phyloP scores from a whole-genome alignment of 30 jellyfish, hydroid and myxozoan species.

The Cassiopea andromeda region DNA sequence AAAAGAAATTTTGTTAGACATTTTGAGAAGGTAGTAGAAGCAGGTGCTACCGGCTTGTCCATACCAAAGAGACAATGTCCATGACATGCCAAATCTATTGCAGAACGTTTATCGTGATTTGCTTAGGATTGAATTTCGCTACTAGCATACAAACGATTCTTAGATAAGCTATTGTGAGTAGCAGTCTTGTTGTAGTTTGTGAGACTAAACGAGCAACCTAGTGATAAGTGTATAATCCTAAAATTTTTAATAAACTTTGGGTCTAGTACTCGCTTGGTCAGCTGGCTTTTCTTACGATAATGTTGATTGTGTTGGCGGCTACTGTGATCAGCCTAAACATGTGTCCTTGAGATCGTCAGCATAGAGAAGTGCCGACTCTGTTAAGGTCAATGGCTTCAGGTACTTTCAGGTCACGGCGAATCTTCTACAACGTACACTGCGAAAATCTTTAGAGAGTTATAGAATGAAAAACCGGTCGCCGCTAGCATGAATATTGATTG shows the following conservation, averaged over 20 bases:
- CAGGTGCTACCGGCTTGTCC: neutral
- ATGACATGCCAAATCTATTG: constrained; percentile 10
- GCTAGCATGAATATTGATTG: constrained; percentile 52
- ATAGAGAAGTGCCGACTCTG: constrained; percentile 61
- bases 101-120: neutral
- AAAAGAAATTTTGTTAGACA: neutral
- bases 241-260: constrained; percentile 48
- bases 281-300: constrained; percentile 64
- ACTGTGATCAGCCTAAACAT: constrained; percentile 52
- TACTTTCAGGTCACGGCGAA: constrained; percentile 63
- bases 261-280: constrained; percentile 40
- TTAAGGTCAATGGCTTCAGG: constrained; percentile 58
- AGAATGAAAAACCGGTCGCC: constrained; percentile 61
- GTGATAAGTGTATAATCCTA: constrained; percentile 28
- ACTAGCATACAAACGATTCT: constrained; percentile 28
- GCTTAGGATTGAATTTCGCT: constrained; percentile 38
- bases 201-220: constrained; percentile 47
- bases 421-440: constrained; percentile 7
- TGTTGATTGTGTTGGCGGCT: constrained; percentile 56
- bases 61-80: neutral
- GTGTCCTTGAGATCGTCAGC: constrained; percentile 51
- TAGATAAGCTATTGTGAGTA: constrained; percentile 37
- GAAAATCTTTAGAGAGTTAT: constrained; percentile 31
- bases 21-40: neutral
- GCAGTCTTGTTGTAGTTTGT: constrained; percentile 19